These are phyloP conservation scores for Aricia artaxerxes DNA, from an alignment of 2,888 invertebrate species.

Conservation along the genomic window DNA sequence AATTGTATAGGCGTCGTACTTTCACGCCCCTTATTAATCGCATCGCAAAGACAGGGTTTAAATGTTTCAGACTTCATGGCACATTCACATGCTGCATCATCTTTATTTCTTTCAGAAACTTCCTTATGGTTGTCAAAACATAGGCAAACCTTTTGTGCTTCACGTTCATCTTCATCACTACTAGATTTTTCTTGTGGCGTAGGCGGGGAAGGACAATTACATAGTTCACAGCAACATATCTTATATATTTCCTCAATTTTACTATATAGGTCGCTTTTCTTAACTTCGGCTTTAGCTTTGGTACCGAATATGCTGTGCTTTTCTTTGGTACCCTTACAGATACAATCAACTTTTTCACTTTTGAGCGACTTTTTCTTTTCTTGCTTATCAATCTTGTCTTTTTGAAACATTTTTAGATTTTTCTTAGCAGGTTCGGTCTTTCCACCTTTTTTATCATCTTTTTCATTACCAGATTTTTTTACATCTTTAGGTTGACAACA, in stretches of 20 bases:
- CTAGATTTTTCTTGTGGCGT: not conserved
- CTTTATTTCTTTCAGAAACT: not conserved
- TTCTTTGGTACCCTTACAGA: not conserved
- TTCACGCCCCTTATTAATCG: not conserved
- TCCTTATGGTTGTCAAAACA: not conserved
- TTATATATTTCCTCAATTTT: constrained; percentile 61
- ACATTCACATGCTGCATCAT: not conserved
- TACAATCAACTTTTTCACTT: not conserved
- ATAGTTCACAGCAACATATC: constrained; percentile 67
- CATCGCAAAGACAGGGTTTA: not conserved
- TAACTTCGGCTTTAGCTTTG: not conserved
- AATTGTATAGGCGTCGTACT: not conserved
- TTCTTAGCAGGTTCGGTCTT: not conserved
- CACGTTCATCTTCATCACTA: not conserved
- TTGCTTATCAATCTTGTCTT: not conserved
- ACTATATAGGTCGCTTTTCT: constrained; percentile 52
- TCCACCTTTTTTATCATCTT: not conserved
- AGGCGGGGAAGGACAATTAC: constrained; percentile 53
- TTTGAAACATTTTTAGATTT: not conserved
- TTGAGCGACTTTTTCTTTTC: not conserved
- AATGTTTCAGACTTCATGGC: not conserved
- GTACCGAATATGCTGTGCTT: not conserved
- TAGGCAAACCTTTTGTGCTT: not conserved
- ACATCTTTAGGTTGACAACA: not conserved
- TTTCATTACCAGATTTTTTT: not conserved